Conservation (phyloP, 2,113 vertebrate species). For the Platysternon megacephalum region DNA sequence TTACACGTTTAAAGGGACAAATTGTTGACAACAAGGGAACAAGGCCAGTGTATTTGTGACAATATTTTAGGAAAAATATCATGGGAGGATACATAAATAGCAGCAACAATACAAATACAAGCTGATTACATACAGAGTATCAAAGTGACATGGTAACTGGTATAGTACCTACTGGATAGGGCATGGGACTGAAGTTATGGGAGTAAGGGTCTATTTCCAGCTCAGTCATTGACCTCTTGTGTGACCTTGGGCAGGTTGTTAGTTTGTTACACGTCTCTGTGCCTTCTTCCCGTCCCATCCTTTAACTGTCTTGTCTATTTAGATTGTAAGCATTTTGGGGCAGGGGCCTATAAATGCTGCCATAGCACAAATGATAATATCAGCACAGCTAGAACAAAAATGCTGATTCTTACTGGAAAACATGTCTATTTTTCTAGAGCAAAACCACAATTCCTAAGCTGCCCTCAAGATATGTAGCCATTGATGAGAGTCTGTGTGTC, state of each 20-base stretch:
- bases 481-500: neutral
- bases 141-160: constrained; percentile 61
- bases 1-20: constrained; percentile 16
- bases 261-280: neutral
- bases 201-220: neutral
- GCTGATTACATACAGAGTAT: neutral
- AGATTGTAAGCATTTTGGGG: neutral
- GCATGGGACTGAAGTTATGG: constrained; percentile 54
- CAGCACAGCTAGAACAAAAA: no score
- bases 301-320: neutral
- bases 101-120: constrained; percentile 42
- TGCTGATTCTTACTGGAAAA: neutral
- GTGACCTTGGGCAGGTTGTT: neutral
- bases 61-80: constrained; percentile 5
- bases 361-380: neutral
- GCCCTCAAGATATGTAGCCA: neutral
- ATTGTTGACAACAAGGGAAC: neutral
- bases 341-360: neutral
- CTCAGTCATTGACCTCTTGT: neutral
- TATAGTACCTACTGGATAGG: constrained; percentile 47
- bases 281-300: neutral
- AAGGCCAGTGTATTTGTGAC: neutral
- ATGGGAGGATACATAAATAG: constrained; percentile 8
- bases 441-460: neutral
- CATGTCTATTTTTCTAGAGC: neutral